Evolutionary conservation across 2,888 invertebrate genomes (phyloP).

Genomic region (Pristionchus arcanus): DNA sequence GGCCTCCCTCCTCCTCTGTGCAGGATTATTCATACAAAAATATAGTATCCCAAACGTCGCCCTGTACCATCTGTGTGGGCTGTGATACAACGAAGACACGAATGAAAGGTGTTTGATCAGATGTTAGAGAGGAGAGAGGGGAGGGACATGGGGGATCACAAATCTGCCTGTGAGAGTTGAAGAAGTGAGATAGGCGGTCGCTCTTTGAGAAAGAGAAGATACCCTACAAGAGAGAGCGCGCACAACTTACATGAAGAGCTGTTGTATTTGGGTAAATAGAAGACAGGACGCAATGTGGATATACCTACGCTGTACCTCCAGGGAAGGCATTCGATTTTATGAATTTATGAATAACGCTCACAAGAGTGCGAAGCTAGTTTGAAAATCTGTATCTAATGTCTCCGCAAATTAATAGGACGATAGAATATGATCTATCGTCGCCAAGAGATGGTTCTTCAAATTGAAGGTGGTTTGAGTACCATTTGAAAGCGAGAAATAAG

Average conservation of each 20-base stretch:
- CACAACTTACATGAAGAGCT: slow-evolving; percentile 17
- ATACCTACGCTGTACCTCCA: neutral
- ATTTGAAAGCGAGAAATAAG: too few relatives aligned
- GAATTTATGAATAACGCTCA: neutral
- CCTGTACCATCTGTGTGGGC: slow-evolving; percentile 3
- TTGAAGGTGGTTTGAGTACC: too few relatives aligned
- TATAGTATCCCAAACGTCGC: slow-evolving; percentile 1
- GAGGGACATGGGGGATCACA: slow-evolving; percentile 33
- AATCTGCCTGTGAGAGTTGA: slow-evolving; percentile 25
- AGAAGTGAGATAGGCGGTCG: neutral
- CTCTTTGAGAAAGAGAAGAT: slow-evolving; percentile 18
- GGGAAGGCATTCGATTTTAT: neutral
- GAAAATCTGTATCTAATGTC: neutral
- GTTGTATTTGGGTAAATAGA: slow-evolving; percentile 32
- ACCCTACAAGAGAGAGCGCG: slow-evolving; percentile 13
- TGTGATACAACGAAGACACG: slow-evolving; percentile 12
- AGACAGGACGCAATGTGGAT: neutral
- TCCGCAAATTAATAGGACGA: too few relatives aligned
- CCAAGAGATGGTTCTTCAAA: too few relatives aligned
- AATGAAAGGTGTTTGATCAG: slow-evolving; percentile 47
- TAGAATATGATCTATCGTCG: too few relatives aligned
- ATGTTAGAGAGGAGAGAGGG: slow-evolving; percentile 41
- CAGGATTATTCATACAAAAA: neutral
- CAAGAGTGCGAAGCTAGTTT: too few relatives aligned
- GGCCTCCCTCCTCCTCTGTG: neutral